phyloP scores from a whole-genome alignment of 2,888 invertebrate species.

The Oscheius sp. region DNA sequence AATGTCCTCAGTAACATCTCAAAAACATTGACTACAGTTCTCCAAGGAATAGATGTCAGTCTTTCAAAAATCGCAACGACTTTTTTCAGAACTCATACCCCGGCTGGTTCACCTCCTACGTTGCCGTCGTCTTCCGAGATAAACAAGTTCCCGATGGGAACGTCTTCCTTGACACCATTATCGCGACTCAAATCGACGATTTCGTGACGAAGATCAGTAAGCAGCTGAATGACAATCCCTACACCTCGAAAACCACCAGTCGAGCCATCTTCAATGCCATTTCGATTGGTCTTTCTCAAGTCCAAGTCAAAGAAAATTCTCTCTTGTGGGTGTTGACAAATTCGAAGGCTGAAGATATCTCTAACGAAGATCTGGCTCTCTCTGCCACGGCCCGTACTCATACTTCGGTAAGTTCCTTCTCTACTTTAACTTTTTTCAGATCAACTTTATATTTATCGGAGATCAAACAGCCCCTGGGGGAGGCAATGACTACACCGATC shows the following conservation, averaged over 20 bases:
- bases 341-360: slow-evolving; percentile 28
- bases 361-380: slow-evolving; percentile 1
- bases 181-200: slow-evolving; percentile 17
- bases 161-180: slow-evolving; percentile 34
- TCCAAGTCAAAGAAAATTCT: slow-evolving; percentile 19
- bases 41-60: slow-evolving; percentile 2
- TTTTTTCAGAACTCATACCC: slow-evolving; percentile 30
- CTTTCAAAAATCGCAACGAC: neutral
- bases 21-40: slow-evolving; percentile 31
- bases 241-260: slow-evolving; percentile 33
- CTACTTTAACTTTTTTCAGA: slow-evolving; percentile 18
- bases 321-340: slow-evolving; percentile 16
- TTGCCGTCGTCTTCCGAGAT: slow-evolving; percentile 53
- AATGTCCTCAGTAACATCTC: slow-evolving; percentile 37
- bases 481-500: slow-evolving; percentile 39
- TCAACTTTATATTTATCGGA: slow-evolving; percentile 51
- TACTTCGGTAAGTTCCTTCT: neutral
- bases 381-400: slow-evolving; percentile 20
- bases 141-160: slow-evolving; percentile 10
- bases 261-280: slow-evolving; percentile 45
- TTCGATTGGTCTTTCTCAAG: slow-evolving; percentile 32
- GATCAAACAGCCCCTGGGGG: slow-evolving; percentile 49
- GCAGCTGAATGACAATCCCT: slow-evolving; percentile 28
- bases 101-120: slow-evolving; percentile 49
- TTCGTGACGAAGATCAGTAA: neutral